These are phyloP conservation scores for Pseudachorutes palmiensis DNA, from an alignment of 1,140 invertebrate genomes.

Conservation along the genomic window DNA sequence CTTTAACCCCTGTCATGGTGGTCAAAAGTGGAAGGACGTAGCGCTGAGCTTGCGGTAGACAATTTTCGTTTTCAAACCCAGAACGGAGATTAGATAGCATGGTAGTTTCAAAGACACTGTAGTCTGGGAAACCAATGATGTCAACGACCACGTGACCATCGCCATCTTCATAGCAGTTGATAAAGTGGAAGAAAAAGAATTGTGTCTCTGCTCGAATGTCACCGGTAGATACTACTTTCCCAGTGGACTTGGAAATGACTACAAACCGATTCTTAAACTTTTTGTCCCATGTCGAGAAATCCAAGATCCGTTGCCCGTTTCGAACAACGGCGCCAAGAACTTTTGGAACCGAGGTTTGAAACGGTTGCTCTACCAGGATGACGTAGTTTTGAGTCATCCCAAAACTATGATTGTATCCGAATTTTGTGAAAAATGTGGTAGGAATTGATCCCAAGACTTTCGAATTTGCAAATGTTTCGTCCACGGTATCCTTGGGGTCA, in stretches of 20 bases:
- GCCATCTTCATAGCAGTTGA: slow-evolving; percentile 50
- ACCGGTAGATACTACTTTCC: slow-evolving; percentile 41
- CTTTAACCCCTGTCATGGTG: background rate
- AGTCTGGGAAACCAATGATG: slow-evolving; percentile 42
- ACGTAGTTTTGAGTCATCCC: slow-evolving; percentile 49
- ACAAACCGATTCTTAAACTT: slow-evolving; percentile 43
- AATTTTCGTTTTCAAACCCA: background rate
- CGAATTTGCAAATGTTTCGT: slow-evolving; percentile 33
- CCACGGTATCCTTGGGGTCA: slow-evolving; percentile 17
- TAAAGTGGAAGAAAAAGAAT: slow-evolving; percentile 50
- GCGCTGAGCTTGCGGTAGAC: background rate
- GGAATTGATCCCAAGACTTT: slow-evolving; percentile 40
- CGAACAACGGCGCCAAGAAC: background rate
- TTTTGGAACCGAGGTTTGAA: background rate
- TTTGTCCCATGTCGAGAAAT: slow-evolving; percentile 46
- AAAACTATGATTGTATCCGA: slow-evolving; percentile 49
- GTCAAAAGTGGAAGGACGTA: background rate
- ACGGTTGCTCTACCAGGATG: slow-evolving; percentile 47
- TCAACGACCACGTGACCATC: slow-evolving; percentile 39
- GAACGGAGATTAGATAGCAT: background rate
- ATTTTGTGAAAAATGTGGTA: slow-evolving; percentile 40
- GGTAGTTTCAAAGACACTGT: background rate
- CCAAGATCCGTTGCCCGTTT: slow-evolving; percentile 39
- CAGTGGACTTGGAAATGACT: slow-evolving; percentile 45
- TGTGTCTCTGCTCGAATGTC: slow-evolving; percentile 43